These are phyloP conservation scores for Diacarnus erythraeanus DNA, from an alignment of 37 sponge, comb jelly and placozoan species.

Conservation along the genomic window DNA sequence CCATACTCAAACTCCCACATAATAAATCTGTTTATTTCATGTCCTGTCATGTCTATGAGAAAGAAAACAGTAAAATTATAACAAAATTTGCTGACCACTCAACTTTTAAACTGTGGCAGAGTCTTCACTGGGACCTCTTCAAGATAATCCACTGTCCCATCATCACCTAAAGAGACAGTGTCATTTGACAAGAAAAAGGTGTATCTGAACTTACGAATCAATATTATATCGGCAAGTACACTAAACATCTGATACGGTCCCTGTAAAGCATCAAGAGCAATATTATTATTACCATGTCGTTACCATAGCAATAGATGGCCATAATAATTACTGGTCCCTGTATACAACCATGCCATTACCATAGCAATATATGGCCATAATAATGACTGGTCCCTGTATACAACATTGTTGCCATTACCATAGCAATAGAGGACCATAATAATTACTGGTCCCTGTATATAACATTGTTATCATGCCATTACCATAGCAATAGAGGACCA, in stretches of 20 bases:
- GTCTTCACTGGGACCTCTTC: conserved; percentile 84
- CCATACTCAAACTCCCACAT: conserved; percentile 84
- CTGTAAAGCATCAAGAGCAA: conserved; percentile 13
- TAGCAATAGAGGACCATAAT: no score
- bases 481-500: no score
- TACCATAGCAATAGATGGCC: no score
- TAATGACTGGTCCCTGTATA: no score
- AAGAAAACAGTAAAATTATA: not conserved
- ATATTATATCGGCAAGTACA: conserved; percentile 70
- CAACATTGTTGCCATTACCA: no score
- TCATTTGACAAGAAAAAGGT: no score
- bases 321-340: no score
- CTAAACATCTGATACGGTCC: conserved; percentile 93
- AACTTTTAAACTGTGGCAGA: conserved; percentile 60
- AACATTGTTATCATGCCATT: no score
- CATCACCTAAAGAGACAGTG: conserved; percentile 19
- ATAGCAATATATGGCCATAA: no score
- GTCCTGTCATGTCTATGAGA: conserved; percentile 72
- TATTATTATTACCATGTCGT: no score
- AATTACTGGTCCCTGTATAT: no score
- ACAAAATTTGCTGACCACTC: not conserved
- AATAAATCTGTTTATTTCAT: conserved; percentile 43
- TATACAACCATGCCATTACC: no score
- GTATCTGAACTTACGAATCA: conserved; percentile 69
- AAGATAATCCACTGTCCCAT: conserved; percentile 62